A percentile compares a stretch with the other conserved stretches of the same genome.
phyloP scores from a whole-genome alignment of 2,888 invertebrate species.

The Parascotia fuliginaria region DNA sequence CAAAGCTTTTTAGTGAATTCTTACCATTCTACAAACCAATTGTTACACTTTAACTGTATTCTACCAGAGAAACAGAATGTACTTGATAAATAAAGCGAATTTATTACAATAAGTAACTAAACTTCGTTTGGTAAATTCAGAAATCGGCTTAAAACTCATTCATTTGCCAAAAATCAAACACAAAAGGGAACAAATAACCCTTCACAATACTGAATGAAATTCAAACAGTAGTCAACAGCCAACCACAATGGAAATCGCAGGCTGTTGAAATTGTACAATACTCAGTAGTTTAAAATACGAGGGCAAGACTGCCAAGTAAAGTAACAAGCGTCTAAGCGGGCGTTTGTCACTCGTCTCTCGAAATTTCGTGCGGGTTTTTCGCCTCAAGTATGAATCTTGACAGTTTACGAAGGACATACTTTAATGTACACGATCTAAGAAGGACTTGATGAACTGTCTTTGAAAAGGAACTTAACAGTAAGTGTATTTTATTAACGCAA shows the following conservation, averaged over 20 bases:
- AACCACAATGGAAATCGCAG: constrained; percentile 22
- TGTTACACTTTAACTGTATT: no score
- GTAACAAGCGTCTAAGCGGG: constrained; percentile 26
- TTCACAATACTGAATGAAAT: constrained; percentile 17
- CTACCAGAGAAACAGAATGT: not conserved
- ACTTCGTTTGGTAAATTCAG: constrained; percentile 23
- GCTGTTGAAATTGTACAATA: constrained; percentile 20
- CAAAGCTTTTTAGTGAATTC: not conserved
- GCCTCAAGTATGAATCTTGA: not conserved
- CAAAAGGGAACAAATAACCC: constrained; percentile 29
- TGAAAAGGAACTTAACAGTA: not conserved
- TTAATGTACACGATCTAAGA: not conserved
- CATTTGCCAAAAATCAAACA: constrained; percentile 28
- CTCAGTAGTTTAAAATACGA: not conserved
- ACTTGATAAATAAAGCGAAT: constrained; percentile 11
- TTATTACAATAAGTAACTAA: constrained; percentile 11
- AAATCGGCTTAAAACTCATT: constrained; percentile 30
- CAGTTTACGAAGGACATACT: not conserved
- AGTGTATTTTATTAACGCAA: no score
- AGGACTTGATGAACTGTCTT: not conserved
- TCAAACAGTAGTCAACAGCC: constrained; percentile 28
- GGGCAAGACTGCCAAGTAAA: constrained; percentile 7
- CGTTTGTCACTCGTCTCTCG: constrained; percentile 3
- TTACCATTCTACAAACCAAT: not conserved
- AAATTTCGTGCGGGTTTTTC: not conserved